A percentile compares a stretch with the other conserved stretches of the same genome.
These are phyloP conservation scores for Sebastes schlegelii DNA, from an alignment of 2,113 vertebrate genomes.

Conservation along the genomic window DNA sequence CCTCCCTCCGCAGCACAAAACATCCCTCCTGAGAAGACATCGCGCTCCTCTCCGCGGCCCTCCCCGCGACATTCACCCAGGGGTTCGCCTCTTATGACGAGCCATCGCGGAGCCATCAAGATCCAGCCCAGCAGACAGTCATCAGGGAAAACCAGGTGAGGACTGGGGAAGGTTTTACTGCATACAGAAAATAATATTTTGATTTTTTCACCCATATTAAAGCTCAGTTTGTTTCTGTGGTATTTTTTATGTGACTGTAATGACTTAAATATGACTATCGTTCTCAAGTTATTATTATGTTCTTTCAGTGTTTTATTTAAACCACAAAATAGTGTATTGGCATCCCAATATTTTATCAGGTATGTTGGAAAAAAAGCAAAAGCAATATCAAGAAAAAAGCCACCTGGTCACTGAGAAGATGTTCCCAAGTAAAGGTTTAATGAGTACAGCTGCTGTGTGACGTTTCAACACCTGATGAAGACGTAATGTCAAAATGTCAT, in stretches of 20 bases:
- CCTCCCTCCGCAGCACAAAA: conserved; percentile 74
- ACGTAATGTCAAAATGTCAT: neutral
- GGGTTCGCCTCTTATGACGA: conserved; percentile 79
- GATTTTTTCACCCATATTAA: neutral
- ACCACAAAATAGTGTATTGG: neutral
- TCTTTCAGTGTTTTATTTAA: neutral
- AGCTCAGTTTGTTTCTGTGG: neutral
- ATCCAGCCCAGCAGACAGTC: conserved; percentile 65
- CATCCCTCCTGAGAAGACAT: neutral
- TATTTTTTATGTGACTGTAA: neutral
- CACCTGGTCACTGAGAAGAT: neutral
- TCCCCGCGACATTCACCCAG: conserved; percentile 83
- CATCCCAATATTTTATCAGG: neutral
- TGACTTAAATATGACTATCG: neutral
- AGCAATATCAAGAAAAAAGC: neutral
- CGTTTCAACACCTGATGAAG: neutral
- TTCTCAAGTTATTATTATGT: neutral
- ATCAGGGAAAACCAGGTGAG: conserved; percentile 80
- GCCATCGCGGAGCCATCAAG: conserved; percentile 87
- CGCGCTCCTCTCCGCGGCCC: conserved; percentile 44
- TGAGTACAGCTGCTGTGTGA: too few species aligned
- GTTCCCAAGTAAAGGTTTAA: neutral
- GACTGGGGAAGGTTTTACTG: neutral
- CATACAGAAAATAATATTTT: neutral
- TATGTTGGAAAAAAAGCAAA: neutral